Conservation (phyloP, 2,888 invertebrate species). For the Neelides folsomi region DNA sequence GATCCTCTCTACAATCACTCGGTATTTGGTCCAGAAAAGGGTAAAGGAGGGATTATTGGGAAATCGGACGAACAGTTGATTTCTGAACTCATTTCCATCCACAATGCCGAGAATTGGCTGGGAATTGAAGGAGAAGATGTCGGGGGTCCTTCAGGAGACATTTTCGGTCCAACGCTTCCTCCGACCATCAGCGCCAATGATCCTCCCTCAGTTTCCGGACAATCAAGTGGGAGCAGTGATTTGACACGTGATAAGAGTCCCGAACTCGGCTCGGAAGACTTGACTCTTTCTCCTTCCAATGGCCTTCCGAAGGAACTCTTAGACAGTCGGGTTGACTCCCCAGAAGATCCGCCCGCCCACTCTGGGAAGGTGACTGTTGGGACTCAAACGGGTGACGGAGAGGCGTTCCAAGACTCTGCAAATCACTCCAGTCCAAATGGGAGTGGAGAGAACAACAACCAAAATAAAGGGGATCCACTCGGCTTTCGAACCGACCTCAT, state of each 20-base stretch:
- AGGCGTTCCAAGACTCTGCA: conserved; percentile 40
- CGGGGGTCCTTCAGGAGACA: conserved; percentile 33
- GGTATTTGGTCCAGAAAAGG: conserved; percentile 86
- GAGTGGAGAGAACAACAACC: conserved; percentile 4
- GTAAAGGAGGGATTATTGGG: conserved; percentile 68
- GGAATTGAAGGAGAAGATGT: conserved; percentile 81
- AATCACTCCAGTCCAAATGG: conserved; percentile 2
- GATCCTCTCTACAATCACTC: conserved; percentile 93
- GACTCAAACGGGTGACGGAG: conserved; percentile 70
- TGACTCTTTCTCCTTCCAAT: conserved; percentile 6
- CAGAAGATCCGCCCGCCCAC: neutral
- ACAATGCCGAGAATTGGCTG: conserved; percentile 88
- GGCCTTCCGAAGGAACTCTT: conserved; percentile 5
- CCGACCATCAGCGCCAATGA: neutral
- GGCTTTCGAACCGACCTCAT: conserved; percentile 56
- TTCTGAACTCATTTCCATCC: conserved; percentile 73
- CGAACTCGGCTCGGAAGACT: conserved; percentile 6
- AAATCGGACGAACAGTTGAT: conserved; percentile 81
- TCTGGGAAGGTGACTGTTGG: conserved; percentile 58
- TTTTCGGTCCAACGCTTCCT: conserved; percentile 23
- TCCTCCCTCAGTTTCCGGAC: conserved; percentile 9
- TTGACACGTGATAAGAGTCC: conserved; percentile 11
- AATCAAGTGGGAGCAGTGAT: conserved; percentile 10
- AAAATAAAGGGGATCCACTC: conserved; percentile 34
- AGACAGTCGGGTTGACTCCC: neutral